Evolutionary conservation across 2,888 invertebrate species (phyloP).

Genomic region (Phyllotreta cruciferae): DNA sequence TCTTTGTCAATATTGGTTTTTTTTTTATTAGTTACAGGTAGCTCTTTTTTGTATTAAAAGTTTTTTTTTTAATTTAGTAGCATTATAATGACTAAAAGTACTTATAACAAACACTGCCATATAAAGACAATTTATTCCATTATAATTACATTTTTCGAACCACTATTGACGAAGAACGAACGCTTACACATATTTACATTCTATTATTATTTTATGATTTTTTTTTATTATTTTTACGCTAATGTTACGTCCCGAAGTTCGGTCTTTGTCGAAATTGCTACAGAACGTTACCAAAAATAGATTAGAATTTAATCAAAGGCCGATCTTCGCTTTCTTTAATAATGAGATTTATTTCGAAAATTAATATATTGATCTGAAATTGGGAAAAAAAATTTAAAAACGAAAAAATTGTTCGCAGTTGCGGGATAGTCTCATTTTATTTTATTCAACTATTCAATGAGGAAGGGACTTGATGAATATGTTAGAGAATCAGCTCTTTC

Average conservation of each 20-base stretch:
- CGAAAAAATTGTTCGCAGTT: conserved; percentile 16
- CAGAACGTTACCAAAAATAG: conserved; percentile 21
- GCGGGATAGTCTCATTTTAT: conserved; percentile 21
- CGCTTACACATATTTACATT: conserved; percentile 6
- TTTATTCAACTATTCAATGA: neutral
- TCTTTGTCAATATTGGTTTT: conserved; percentile 11
- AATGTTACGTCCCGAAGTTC: conserved; percentile 21
- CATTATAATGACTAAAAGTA: neutral
- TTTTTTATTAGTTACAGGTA: neutral
- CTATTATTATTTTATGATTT: conserved; percentile 18
- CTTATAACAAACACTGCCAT: conserved; percentile 10
- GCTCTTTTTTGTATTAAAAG: neutral
- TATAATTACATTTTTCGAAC: too few relatives aligned
- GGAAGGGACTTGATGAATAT: neutral
- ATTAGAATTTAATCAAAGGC: conserved; percentile 14
- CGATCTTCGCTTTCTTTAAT: conserved; percentile 18
- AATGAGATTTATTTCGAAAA: conserved; percentile 36
- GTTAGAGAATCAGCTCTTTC: neutral
- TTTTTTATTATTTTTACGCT: conserved; percentile 15
- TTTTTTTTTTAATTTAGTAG: neutral
- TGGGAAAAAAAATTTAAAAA: conserved; percentile 15
- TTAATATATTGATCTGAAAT: conserved; percentile 35
- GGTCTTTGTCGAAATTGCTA: conserved; percentile 18
- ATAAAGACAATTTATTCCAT: conserved; percentile 9
- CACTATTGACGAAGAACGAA: neutral